A percentile compares a stretch with the other conserved stretches of the same genome.
These are phyloP conservation scores for Eurystomus gularis DNA, from an alignment of 2,113 vertebrate species.

Conservation along the genomic window DNA sequence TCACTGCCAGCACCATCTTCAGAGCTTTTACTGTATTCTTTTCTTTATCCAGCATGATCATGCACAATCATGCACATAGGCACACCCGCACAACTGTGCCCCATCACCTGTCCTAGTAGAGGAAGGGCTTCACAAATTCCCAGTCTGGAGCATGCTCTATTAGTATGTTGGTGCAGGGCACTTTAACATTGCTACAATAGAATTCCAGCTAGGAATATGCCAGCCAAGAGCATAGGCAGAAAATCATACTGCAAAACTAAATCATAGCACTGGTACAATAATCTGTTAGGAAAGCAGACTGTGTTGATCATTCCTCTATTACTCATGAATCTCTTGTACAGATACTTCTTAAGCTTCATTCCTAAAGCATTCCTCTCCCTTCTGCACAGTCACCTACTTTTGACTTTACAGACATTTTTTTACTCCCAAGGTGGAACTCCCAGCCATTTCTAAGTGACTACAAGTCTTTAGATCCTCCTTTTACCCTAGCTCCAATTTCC, in stretches of 20 bases:
- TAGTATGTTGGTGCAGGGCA: background rate
- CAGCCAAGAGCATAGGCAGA: background rate
- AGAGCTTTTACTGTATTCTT: background rate
- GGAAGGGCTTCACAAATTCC: background rate
- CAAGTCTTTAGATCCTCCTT: background rate
- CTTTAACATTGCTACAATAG: background rate
- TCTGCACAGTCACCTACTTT: background rate
- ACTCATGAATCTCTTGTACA: background rate
- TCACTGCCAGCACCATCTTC: background rate
- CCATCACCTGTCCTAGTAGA: background rate
- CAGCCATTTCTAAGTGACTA: background rate
- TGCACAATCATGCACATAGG: background rate
- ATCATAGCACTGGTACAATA: background rate
- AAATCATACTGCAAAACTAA: background rate
- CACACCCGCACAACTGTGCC: background rate
- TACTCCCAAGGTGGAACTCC: background rate
- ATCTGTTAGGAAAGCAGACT: background rate
- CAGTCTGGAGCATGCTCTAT: background rate
- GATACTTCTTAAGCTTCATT: background rate
- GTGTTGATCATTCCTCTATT: background rate
- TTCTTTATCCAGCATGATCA: background rate
- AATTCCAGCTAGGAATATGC: background rate
- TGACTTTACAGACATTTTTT: background rate
- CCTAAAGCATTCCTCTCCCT: background rate
- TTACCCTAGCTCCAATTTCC: background rate